Evolutionary conservation across 2,113 vertebrate genomes (phyloP), one percentile per base, ranked within the genome.

Genomic region (Catagonus wagneri): DNA sequence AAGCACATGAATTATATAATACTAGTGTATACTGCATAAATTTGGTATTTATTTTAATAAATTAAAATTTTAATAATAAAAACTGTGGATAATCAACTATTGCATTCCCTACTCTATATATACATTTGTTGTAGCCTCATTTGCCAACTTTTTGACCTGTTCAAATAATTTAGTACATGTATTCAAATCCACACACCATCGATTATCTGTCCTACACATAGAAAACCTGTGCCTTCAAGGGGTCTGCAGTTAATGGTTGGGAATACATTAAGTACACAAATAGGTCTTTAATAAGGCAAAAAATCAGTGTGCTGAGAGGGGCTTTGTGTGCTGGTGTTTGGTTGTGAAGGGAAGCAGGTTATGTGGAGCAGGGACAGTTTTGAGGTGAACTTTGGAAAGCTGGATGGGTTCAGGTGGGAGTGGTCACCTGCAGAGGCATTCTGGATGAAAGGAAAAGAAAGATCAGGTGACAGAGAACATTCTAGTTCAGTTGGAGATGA

Each of bases 1-100:
- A 85, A 86, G 58, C 27, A 14, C n/a, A 23, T 32, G 19, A 66
- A 72, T 69, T 88, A 39, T 13, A 27, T 27, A 66, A 79, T 78
- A 63, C 32, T 75, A 20, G 3, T 56, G 3, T 85, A 1, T 65
- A 34, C 29, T 32, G 25, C 6, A 5, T 15, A 22, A 89, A 75
- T n/a, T 54, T 91, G 63, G 56, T 88, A 52, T 89, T 97, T 66
- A n/a, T 50, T 79, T 94, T 78, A 34, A 58, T 71, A 60, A 50
- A 72, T 87, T 79, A 90, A 76, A 80, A 72, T 27, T 34, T 66
- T 89, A 34, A 58, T 76, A 61, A 83, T 87, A 87, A 90, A 78
- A 78, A 90, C n/a, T 63, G 19, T 63, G 32, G 80, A n/a, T 75
- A 58, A 74, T 88, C 2, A 32, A 39, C 16, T 61, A 71, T 75